Conservation (phyloP, 1,140 invertebrate species). For the Thaumatotibia leucotreta region DNA sequence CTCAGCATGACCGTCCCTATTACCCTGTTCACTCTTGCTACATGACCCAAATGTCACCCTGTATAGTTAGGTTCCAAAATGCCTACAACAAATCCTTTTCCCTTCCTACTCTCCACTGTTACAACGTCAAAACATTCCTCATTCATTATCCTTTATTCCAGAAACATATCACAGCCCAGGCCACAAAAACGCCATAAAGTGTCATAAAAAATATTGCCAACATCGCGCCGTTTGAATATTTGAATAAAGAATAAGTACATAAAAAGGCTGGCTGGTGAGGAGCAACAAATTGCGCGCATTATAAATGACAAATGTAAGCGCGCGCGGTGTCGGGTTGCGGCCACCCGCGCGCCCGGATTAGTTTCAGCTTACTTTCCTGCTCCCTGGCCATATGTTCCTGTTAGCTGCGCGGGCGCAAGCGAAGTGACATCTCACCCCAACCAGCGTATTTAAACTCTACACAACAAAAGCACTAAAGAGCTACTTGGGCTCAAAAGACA, state of each 20-base stretch:
- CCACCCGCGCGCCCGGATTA: slow-evolving; percentile 72
- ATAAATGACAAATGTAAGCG: slow-evolving; percentile 74
- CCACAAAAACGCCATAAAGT: slow-evolving; percentile 42
- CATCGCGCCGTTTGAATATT: slow-evolving; percentile 50
- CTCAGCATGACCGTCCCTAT: no score
- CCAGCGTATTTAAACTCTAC: no score
- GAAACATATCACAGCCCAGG: background rate
- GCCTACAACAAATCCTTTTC: background rate
- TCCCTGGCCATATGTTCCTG: slow-evolving; percentile 21
- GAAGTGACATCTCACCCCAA: no score
- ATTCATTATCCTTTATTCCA: background rate
- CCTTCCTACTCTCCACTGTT: background rate
- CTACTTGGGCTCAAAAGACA: no score
- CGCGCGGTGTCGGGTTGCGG: slow-evolving; percentile 65
- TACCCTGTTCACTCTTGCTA: no score
- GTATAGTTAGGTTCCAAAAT: no score
- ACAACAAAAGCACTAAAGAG: no score
- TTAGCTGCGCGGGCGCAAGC: background rate
- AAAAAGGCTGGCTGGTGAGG: slow-evolving; percentile 58
- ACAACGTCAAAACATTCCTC: background rate
- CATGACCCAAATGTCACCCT: no score
- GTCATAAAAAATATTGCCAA: slow-evolving; percentile 51
- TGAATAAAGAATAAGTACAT: slow-evolving; percentile 67
- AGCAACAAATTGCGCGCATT: slow-evolving; percentile 74
- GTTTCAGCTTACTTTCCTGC: slow-evolving; percentile 68